These are phyloP conservation scores for Geophilus truncorum DNA, from an alignment of 2,888 invertebrate species.

Conservation along the genomic window DNA sequence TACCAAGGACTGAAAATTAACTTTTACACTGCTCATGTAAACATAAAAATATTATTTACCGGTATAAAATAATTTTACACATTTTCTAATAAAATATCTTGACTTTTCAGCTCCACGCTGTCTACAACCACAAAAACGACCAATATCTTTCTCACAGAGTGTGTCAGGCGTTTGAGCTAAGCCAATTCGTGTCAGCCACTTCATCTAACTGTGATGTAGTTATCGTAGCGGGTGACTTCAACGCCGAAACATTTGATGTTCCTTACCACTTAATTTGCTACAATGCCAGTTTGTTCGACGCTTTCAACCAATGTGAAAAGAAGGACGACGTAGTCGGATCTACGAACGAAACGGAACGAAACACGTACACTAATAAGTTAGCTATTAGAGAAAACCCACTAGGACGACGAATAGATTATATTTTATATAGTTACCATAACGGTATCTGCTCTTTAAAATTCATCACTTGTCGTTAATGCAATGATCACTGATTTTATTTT, in stretches of 20 bases:
- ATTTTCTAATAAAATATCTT: too few relatives aligned
- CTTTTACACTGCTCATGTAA: conserved; percentile 89
- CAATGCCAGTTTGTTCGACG: conserved; percentile 50
- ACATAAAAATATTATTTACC: conserved; percentile 42
- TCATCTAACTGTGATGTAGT: conserved; percentile 70
- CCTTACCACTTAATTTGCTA: conserved; percentile 64
- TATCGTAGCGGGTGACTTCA: conserved; percentile 90
- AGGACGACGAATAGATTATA: conserved; percentile 90
- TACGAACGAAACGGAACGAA: conserved; percentile 73
- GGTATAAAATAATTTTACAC: too few relatives aligned
- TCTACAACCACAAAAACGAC: conserved; percentile 77
- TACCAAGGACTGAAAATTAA: conserved; percentile 64
- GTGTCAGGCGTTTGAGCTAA: conserved; percentile 88
- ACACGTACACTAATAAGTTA: conserved; percentile 68
- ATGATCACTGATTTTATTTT: not conserved
- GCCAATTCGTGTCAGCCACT: conserved; percentile 87
- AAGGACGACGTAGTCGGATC: conserved; percentile 51
- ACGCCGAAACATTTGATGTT: conserved; percentile 80
- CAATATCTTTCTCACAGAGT: conserved; percentile 84
- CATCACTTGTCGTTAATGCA: not conserved
- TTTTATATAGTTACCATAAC: conserved; percentile 59
- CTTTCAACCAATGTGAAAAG: conserved; percentile 38
- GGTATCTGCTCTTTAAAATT: conserved; percentile 41
- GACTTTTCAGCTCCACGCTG: conserved; percentile 85
- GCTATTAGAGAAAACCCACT: conserved; percentile 56